These are phyloP conservation scores for Pica pica DNA, from an alignment of 2,113 vertebrate genomes.

Conservation along the genomic window DNA sequence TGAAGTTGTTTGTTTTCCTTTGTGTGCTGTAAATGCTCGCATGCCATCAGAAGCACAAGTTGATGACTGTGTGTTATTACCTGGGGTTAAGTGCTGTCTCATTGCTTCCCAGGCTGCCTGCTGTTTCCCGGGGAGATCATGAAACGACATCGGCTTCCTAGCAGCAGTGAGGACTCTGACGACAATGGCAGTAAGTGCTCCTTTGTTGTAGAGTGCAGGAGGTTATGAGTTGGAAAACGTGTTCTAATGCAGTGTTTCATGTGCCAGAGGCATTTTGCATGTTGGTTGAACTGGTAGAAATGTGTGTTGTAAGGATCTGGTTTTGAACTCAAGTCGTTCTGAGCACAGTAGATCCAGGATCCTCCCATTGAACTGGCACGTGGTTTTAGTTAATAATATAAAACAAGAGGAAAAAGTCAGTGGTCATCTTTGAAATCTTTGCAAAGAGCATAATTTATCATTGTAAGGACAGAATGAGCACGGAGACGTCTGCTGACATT, in stretches of 20 bases:
- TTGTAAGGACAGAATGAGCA: not conserved
- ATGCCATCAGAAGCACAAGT: constrained; percentile 55
- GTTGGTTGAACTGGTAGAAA: not conserved
- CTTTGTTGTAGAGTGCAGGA: constrained; percentile 61
- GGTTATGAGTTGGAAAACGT: constrained; percentile 47
- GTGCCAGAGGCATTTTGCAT: not conserved
- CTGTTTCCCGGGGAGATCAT: constrained; percentile 79
- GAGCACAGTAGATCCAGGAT: not conserved
- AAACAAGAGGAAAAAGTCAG: not conserved
- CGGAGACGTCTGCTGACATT: not conserved
- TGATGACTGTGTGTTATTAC: constrained; percentile 55
- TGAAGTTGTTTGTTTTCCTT: constrained; percentile 61
- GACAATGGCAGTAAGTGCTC: constrained; percentile 94
- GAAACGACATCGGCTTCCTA: constrained; percentile 90
- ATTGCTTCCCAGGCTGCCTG: constrained; percentile 75
- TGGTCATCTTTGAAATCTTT: not conserved
- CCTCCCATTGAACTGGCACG: not conserved
- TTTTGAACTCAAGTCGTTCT: not conserved
- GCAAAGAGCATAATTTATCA: not conserved
- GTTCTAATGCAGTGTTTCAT: constrained; percentile 15
- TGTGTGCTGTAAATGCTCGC: constrained; percentile 30
- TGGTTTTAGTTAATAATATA: not conserved
- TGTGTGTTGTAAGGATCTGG: not conserved
- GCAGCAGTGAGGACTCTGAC: constrained; percentile 95
- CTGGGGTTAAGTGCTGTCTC: constrained; percentile 74